phyloP scores from a whole-genome alignment of 2,113 vertebrate genomes.

The Anguilla japonica region DNA sequence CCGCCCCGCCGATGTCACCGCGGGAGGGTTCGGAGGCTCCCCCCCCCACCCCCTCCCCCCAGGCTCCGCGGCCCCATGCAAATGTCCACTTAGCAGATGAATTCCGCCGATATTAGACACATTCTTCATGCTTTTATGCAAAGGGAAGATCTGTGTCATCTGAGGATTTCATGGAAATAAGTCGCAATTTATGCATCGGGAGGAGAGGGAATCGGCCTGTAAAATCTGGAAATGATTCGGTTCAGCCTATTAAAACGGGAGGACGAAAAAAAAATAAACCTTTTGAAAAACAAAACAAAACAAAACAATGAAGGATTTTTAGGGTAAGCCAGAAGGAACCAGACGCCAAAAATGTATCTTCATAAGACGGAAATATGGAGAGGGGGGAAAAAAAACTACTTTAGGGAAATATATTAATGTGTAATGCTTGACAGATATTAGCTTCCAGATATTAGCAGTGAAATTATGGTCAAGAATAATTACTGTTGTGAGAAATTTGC shows the following conservation, averaged over 20 bases:
- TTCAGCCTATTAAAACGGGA: constrained; percentile 90
- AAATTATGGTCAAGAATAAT: constrained; percentile 4
- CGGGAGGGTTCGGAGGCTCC: constrained; percentile 80
- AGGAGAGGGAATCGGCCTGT: constrained; percentile 88
- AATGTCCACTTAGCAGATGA: constrained; percentile 99
- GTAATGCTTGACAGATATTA: not conserved
- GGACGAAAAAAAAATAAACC: constrained; percentile 62
- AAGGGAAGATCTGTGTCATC: constrained; percentile 98
- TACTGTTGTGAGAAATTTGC: not conserved
- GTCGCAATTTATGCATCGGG: constrained; percentile 89
- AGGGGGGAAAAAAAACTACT: not conserved
- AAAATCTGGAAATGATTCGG: constrained; percentile 95
- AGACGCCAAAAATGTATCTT: constrained; percentile 40
- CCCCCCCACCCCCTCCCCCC: constrained; percentile 69
- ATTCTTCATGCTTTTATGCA: constrained; percentile 99
- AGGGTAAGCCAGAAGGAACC: constrained; percentile 56
- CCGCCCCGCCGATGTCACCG: constrained; percentile 85
- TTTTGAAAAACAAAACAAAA: constrained; percentile 56
- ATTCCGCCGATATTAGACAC: constrained; percentile 93
- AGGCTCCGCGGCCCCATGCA: constrained; percentile 85
- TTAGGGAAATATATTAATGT: not conserved
- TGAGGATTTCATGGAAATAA: constrained; percentile 99
- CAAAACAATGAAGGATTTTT: constrained; percentile 58
- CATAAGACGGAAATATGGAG: constrained; percentile 49
- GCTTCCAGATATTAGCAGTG: not conserved